These are phyloP conservation scores for Pemphigus obesinymphae DNA, from an alignment of 1,140 invertebrate species.

Conservation along the genomic window DNA sequence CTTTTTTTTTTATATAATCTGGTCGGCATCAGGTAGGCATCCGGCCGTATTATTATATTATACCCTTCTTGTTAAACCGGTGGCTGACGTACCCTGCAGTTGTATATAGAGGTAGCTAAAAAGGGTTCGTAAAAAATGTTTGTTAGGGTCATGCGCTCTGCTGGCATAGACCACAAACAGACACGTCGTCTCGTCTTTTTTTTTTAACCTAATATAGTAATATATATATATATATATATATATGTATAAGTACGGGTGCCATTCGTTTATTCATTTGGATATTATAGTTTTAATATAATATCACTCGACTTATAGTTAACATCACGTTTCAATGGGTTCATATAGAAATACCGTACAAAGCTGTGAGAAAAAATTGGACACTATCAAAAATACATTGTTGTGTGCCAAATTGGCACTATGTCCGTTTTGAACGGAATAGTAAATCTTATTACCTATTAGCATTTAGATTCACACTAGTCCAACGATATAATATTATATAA, in stretches of 20 bases:
- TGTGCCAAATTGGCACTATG: conserved; percentile 15
- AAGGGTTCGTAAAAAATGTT: conserved; percentile 11
- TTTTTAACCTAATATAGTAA: no score
- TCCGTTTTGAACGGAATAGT: conserved; percentile 9
- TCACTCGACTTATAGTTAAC: background rate
- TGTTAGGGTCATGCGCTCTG: background rate
- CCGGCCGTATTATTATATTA: conserved; percentile 8
- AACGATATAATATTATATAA: background rate
- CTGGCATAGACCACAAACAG: background rate
- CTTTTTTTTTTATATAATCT: no score
- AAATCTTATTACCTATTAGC: background rate
- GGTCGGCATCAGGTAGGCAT: conserved; percentile 22
- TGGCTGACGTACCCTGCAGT: background rate
- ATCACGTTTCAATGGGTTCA: no score
- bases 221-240: no score
- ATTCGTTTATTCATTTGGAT: no score
- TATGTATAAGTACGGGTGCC: no score
- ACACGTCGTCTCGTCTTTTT: background rate
- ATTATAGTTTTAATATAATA: no score
- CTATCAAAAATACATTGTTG: conserved; percentile 15
- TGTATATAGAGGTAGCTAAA: no score
- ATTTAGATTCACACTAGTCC: background rate
- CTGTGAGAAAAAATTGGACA: conserved; percentile 24
- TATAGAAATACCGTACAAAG: no score
- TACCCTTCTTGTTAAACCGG: conserved; percentile 25